Evolutionary conservation across 1,140 invertebrate species (phyloP), one percentile per base, ranked within the genome.

Genomic region (Pogonus chalceus): DNA sequence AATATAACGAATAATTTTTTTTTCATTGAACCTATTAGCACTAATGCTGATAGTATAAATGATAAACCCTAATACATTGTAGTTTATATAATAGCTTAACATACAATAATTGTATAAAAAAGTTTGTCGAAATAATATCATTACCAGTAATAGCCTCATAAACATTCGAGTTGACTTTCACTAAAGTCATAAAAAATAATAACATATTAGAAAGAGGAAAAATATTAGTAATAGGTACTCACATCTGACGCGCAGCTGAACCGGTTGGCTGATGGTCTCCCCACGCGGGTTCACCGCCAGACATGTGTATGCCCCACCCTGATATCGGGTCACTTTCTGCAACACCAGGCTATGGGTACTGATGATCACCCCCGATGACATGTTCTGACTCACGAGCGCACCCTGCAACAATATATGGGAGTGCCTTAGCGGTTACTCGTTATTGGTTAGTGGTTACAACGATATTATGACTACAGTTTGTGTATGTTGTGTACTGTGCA

Each of bases 301-400:
- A 65, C 89, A 92, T 43, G 86, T 87, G 69, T 93, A 94, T 60
- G 81, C 81, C 0, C 90, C 90, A 26, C 84, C 83, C 62, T 90
- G 82, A 51, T 86, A 80, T 35, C 88, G 76, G 2, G 83, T 84
- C 57, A 93, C 88, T 59, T 84, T 83, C 70, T 92, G 89, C 31
- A 93, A 76, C 2, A 92, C 89, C 56, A 93, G 74, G 58, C 87
- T 91, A 65, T 89, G 83, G 18, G 88, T 89, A 62, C 88, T 91
- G 65, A 92, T 86, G 61, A 92, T 88, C 51, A 92, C 78, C 39
- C 89, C 87, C 10, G 81, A 81, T n/a, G 86, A 85, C 63, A 88
- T 78, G 68, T 90, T 91, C 71, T 91, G 88, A 52, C 80, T 79
- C 51, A 93, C 79, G 53, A 81, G 69, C 46, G 79, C 76, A n/a